Evolutionary conservation across 2,797 vertebrate genomes (phyloP), one percentile per base, ranked within the genome.

Genomic region (Channa striata): DNA sequence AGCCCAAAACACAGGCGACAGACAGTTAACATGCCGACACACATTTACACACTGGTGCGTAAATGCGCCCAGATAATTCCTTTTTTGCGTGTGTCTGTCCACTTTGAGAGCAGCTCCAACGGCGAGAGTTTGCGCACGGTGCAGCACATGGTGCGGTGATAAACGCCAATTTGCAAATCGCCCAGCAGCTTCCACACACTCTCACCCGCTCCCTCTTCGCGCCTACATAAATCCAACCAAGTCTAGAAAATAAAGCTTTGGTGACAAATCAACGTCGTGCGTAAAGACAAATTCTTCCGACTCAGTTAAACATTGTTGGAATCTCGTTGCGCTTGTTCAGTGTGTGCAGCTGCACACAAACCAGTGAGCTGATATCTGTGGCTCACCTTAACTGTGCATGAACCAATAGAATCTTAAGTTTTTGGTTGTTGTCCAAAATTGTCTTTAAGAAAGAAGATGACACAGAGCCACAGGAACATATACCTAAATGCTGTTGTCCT

Each of bases 21-120:
- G 58, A 16, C 52, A 62, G 69, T 73, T 71, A 80, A 77, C 78
- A 77, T 77, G 76, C 68, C 72, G 64, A 80, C 79, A 86, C 82
- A 72, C 11, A 60, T 69, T 36, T 54, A 74, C 62, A 72, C 79
- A 44, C 23, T 11, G 52, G 5, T 37, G 62, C 68, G 39, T 73
- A 74, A 84, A 82, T 60, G 65, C 53, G 71, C 37, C 16, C 67
- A 63, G 71, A 79, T 65, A 53, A 61, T 20, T 61, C 42, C 16
- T 34, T 39, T 39, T 56, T 73, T 74, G 21, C 0, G 4, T 34
- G 47, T 17, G 58, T n/a, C 5, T 44, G 68, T 30, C 19, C 50
- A 40, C 63, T 74, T n/a, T 1, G 9, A 58, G 61, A 64, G 43
- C n/a, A 8, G 39, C 58, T 48, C 47, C 58, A 47, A 47, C 10